Conservation (phyloP, 2,888 invertebrate species). For the Polyommatus icarus region DNA sequence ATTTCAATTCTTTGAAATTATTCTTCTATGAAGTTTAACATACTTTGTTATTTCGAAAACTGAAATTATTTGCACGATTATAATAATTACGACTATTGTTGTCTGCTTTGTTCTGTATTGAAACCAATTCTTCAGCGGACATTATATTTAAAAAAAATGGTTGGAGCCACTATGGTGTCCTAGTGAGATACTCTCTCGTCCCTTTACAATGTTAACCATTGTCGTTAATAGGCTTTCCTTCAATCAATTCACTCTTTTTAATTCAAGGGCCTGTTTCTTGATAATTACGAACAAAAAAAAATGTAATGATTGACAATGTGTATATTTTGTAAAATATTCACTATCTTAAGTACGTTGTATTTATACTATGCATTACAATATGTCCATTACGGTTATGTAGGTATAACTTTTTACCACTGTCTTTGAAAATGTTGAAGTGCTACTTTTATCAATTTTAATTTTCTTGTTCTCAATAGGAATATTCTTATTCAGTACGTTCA, state of each 20-base stretch:
- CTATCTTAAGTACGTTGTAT: conserved; percentile 57
- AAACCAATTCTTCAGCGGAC: too few species aligned
- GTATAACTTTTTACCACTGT: not conserved
- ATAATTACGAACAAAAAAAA: not conserved
- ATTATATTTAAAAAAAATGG: too few species aligned
- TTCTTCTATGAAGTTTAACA: too few species aligned
- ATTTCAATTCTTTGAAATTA: too few species aligned
- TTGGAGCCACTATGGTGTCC: not conserved
- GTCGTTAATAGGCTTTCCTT: not conserved
- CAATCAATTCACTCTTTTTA: not conserved
- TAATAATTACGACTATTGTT: too few species aligned
- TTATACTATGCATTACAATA: conserved; percentile 51
- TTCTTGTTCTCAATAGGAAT: conserved; percentile 5
- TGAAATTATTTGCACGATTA: too few species aligned
- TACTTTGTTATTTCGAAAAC: too few species aligned
- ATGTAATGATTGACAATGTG: conserved; percentile 54
- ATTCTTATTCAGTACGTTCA: not conserved
- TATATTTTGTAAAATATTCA: conserved; percentile 69
- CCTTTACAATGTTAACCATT: not conserved
- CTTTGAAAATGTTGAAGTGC: not conserved
- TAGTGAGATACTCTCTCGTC: not conserved
- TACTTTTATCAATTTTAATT: conserved; percentile 12
- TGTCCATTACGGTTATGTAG: conserved; percentile 30
- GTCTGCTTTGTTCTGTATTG: too few species aligned
- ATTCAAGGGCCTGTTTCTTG: not conserved